Evolutionary conservation across 2,888 invertebrate species (phyloP), one percentile per base, ranked within the genome.

Genomic region (Perizoma flavofasciatum): DNA sequence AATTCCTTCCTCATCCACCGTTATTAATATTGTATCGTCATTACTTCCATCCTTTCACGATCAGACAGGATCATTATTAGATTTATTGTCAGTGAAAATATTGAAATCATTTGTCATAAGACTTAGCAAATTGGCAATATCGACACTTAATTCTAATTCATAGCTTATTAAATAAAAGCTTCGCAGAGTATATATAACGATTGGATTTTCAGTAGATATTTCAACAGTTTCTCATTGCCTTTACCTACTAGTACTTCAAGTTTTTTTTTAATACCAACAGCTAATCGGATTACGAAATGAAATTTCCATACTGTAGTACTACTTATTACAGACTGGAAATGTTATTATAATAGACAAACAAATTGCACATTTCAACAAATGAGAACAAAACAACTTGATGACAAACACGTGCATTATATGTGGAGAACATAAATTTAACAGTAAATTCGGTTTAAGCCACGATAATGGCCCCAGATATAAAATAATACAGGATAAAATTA

Each of bases 21-120:
- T 85, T 87, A 88, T 88, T 88, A 89, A 86, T 88, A 85, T 82
- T 86, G 76, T 83, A 87, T 88, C 57, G 49, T 81, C 82, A 82
- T 55, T 59, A 58, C 78, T 82, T 79, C 68, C 77, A 80, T 83
- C 79, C 81, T 79, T 82, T 75, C 77, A 73, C 75, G 75, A 83
- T 82, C 78, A 73, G 81, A 80, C 79, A 73, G 73, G 68, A 72
- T 69, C 68, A 65, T 85, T 81, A 85, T 84, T 82, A 82, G 75
- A 76, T 82, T 80, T 76, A 77, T 77, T 69, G 63, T 63, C 69
- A 71, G 65, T 68, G 64, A 69, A 70, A 72, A 74, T 67, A 70
- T 69, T 69, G 65, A 67, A 75, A 74, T 67, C 55, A 72, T 71
- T 71, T 68, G 55, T 68, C 63, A 61, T 39, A 48, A 47, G 22